Evolutionary conservation across 2,888 invertebrate species (phyloP).

Genomic region (Aleiodes testaceus): DNA sequence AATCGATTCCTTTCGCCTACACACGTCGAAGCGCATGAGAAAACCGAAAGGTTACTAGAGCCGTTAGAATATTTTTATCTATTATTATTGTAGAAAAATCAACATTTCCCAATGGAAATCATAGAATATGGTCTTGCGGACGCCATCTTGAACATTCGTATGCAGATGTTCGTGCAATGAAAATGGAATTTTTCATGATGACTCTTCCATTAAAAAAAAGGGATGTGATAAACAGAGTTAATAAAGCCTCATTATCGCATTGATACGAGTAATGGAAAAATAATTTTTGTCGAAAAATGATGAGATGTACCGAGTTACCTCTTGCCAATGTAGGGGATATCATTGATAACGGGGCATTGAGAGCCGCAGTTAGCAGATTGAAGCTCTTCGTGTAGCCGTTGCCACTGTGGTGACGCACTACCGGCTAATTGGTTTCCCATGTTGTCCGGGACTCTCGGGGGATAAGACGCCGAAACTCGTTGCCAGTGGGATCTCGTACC

Average conservation of each 20-base stretch:
- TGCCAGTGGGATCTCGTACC: conserved; percentile 42
- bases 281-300: conserved; percentile 19
- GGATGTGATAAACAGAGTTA: no score
- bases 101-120: not conserved
- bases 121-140: conserved; percentile 1
- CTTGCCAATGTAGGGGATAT: not conserved
- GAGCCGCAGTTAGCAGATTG: conserved; percentile 30
- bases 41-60: conserved; percentile 30
- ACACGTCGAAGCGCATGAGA: conserved; percentile 25
- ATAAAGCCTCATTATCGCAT: no score
- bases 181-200: no score
- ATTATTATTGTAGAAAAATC: not conserved
- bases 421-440: conserved; percentile 72
- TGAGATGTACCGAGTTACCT: conserved; percentile 2
- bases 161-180: conserved; percentile 3
- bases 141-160: conserved; percentile 2
- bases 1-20: conserved; percentile 43
- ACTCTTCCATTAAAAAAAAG: no score
- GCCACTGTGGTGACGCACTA: conserved; percentile 63
- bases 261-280: conserved; percentile 1
- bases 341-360: conserved; percentile 42
- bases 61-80: conserved; percentile 18
- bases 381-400: conserved; percentile 47
- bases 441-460: conserved; percentile 67
- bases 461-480: conserved; percentile 60